These are phyloP conservation scores for Globodera rostochiensis DNA, from an alignment of 1,140 invertebrate species.

Conservation along the genomic window DNA sequence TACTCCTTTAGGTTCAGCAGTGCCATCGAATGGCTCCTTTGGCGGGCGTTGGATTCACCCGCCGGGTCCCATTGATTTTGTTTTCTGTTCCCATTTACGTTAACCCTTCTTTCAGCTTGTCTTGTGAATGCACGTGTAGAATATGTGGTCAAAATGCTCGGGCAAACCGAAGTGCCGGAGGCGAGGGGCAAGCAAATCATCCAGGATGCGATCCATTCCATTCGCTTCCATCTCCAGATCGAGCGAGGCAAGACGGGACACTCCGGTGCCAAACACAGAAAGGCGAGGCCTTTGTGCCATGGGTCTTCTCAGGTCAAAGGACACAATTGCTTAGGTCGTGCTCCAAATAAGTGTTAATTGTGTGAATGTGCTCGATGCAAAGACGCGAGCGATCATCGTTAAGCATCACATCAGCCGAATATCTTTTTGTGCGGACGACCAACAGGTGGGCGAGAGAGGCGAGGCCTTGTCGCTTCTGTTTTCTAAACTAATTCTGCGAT, in stretches of 20 bases:
- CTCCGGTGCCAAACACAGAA: constrained; percentile 55
- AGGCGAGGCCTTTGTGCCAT: constrained; percentile 40
- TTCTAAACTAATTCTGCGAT: constrained; percentile 6
- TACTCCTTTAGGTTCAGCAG: constrained; percentile 15
- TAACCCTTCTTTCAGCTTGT: constrained; percentile 43
- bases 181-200: constrained; percentile 54
- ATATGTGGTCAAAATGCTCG: constrained; percentile 56
- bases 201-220: constrained; percentile 54
- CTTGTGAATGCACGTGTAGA: constrained; percentile 55
- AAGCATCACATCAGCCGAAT: constrained; percentile 52
- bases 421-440: constrained; percentile 62
- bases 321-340: constrained; percentile 52
- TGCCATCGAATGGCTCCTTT: neutral
- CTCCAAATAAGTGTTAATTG: constrained; percentile 55
- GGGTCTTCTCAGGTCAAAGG: neutral
- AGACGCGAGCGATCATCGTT: constrained; percentile 48
- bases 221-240: constrained; percentile 56
- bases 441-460: constrained; percentile 39
- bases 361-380: constrained; percentile 49
- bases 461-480: neutral
- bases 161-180: constrained; percentile 51
- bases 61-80: constrained; percentile 32
- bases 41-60: constrained; percentile 48
- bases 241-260: constrained; percentile 46
- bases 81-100: neutral